phyloP scores from a whole-genome alignment of 2,797 vertebrate species.

The Tenualosa ilisha region DNA sequence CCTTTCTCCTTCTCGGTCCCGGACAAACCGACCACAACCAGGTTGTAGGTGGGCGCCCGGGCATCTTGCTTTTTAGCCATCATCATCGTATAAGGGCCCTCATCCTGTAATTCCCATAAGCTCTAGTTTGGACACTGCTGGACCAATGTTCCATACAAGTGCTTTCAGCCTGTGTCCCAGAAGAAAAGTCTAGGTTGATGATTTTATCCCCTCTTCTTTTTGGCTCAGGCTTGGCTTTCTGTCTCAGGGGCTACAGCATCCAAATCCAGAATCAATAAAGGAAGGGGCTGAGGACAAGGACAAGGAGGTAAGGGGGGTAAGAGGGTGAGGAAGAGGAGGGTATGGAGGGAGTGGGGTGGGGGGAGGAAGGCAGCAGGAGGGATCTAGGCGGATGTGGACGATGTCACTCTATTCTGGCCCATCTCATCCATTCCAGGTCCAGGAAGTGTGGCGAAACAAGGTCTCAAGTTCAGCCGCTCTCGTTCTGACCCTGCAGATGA shows the following conservation, averaged over 20 bases:
- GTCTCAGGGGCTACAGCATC: background rate
- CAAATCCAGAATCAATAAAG: slow-evolving; percentile 33
- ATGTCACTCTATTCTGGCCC: slow-evolving; percentile 40
- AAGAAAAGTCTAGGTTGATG: background rate
- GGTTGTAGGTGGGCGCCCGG: slow-evolving; percentile 91
- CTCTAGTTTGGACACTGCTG: slow-evolving; percentile 70
- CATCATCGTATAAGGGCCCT: slow-evolving; percentile 81
- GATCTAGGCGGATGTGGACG: slow-evolving; percentile 36
- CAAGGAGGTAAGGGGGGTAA: slow-evolving; percentile 47
- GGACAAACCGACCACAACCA: slow-evolving; percentile 94
- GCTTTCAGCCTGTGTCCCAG: slow-evolving; percentile 34
- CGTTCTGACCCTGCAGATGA: slow-evolving; percentile 62
- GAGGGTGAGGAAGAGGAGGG: slow-evolving; percentile 12
- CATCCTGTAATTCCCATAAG: slow-evolving; percentile 87
- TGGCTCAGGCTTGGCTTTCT: slow-evolving; percentile 30
- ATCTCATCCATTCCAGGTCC: slow-evolving; percentile 56
- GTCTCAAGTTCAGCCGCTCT: slow-evolving; percentile 47
- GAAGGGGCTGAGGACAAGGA: slow-evolving; percentile 37
- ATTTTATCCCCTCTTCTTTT: background rate
- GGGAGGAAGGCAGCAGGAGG: slow-evolving; percentile 10
- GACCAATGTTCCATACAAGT: slow-evolving; percentile 46
- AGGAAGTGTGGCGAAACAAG: slow-evolving; percentile 46
- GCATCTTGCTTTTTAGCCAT: slow-evolving; percentile 99
- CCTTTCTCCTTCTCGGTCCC: slow-evolving; percentile 99
- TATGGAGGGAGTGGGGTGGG: slow-evolving; percentile 56